Percentiles rank a stretch among this genome's conserved stretches.
phyloP scores from a whole-genome alignment of 2,888 invertebrate species.

The Archips crataeganus region DNA sequence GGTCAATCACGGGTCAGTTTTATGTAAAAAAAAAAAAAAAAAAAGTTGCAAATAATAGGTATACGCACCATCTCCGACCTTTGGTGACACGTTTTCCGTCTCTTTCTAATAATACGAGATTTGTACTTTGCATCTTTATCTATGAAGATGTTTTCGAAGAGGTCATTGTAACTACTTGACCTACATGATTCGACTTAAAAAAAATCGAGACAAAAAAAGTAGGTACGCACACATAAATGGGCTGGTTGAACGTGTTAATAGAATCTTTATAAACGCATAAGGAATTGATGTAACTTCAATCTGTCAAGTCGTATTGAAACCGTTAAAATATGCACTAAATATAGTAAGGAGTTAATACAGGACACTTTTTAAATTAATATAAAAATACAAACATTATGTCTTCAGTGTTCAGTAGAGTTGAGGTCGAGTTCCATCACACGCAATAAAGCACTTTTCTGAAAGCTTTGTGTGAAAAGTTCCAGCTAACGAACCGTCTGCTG shows the following conservation, averaged over 20 bases:
- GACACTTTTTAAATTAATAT: neutral
- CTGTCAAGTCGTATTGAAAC: too few relatives aligned
- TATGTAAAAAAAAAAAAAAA: too few relatives aligned
- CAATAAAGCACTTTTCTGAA: constrained; percentile 20
- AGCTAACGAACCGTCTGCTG: constrained; percentile 15
- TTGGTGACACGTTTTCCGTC: neutral
- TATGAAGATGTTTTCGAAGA: neutral
- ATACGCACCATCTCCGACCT: neutral
- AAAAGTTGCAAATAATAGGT: constrained; percentile 3
- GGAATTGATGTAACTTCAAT: too few relatives aligned
- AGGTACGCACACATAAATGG: too few relatives aligned
- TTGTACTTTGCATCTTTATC: neutral
- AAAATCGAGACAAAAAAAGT: too few relatives aligned
- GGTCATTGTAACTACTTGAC: too few relatives aligned
- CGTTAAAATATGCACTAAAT: too few relatives aligned
- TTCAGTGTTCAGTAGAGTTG: neutral
- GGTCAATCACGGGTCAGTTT: too few relatives aligned
- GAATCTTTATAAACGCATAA: too few relatives aligned
- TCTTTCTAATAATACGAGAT: neutral
- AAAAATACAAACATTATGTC: neutral
- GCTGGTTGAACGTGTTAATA: too few relatives aligned
- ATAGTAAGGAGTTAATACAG: neutral
- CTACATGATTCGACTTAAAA: too few relatives aligned
- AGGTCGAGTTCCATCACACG: neutral
- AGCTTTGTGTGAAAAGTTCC: constrained; percentile 2